Evolutionary conservation across 2,888 invertebrate species (phyloP).

Genomic region (Schizaphis graminum): DNA sequence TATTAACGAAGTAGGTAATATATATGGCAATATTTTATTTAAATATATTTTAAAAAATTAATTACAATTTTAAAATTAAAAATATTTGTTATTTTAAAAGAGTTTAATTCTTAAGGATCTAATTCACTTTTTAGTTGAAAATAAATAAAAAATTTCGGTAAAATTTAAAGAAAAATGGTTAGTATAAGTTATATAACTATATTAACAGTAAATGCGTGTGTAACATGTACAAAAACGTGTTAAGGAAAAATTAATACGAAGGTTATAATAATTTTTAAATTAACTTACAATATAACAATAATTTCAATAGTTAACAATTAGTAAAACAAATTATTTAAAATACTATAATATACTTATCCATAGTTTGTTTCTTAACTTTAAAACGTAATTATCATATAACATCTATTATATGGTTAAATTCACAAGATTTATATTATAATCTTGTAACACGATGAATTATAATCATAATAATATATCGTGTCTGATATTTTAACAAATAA

Average conservation of each 20-base stretch:
- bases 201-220: neutral
- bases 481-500: neutral
- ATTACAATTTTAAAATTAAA: neutral
- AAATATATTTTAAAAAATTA: neutral
- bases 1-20: neutral
- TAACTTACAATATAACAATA: neutral
- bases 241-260: neutral
- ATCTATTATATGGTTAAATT: neutral
- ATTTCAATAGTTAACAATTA: neutral
- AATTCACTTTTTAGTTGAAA: neutral
- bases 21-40: neutral
- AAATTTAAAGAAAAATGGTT: neutral
- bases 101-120: neutral
- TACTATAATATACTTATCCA: neutral
- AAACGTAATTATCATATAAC: neutral
- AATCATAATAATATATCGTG: neutral
- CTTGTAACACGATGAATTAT: neutral
- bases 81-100: neutral
- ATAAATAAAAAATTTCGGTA: neutral
- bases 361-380: neutral
- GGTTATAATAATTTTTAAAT: neutral
- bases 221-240: neutral
- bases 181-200: neutral
- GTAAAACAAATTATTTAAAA: neutral
- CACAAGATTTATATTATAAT: neutral